phyloP scores from a whole-genome alignment of 2,888 invertebrate genomes.

The Halictus quadricinctus region DNA sequence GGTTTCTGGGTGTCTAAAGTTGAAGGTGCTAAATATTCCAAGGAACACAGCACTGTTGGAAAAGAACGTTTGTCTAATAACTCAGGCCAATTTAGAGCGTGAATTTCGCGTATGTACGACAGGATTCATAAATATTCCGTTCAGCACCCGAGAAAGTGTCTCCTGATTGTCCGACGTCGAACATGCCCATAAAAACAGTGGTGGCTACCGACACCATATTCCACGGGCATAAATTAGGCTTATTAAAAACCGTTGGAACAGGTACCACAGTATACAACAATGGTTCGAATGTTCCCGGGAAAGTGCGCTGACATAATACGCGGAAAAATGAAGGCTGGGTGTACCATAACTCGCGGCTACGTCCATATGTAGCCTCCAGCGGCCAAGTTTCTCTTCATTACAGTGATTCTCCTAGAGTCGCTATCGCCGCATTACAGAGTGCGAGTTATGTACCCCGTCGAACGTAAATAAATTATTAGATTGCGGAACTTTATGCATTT shows the following conservation, averaged over 20 bases:
- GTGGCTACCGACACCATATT: background rate
- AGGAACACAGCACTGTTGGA: background rate
- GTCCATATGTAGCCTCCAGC: conserved; percentile 1
- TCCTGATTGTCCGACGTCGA: background rate
- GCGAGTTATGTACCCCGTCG: background rate
- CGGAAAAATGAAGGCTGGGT: background rate
- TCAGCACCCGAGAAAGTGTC: conserved; percentile 5
- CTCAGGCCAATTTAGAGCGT: background rate
- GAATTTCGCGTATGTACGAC: background rate
- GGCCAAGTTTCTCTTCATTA: conserved; percentile 7
- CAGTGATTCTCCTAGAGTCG: background rate
- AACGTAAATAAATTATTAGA: background rate
- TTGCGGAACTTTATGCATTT: background rate
- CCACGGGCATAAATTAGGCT: background rate
- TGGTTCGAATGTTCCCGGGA: background rate
- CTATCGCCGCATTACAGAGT: background rate
- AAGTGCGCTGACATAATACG: background rate
- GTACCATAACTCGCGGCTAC: conserved; percentile 5
- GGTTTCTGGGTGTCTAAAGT: background rate
- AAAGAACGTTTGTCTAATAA: background rate
- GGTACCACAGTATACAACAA: background rate
- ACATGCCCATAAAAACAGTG: background rate
- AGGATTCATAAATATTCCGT: background rate
- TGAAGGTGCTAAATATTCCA: background rate
- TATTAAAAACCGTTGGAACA: background rate